phyloP scores from a whole-genome alignment of 2,888 invertebrate species.

The Athalia rosae region DNA sequence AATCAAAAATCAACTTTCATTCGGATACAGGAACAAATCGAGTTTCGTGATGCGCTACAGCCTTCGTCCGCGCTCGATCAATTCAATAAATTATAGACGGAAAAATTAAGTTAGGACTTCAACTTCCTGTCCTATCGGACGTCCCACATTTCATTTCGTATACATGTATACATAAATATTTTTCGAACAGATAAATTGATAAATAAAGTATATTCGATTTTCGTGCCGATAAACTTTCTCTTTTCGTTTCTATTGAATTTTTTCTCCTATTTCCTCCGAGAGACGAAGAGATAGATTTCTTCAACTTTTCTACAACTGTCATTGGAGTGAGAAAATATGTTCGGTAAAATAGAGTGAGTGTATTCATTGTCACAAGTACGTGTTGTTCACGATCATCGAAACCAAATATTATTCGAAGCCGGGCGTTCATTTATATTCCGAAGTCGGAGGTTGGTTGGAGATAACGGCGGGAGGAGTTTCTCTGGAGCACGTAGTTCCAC shows the following conservation, averaged over 20 bases:
- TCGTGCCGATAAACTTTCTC: no score
- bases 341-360: no score
- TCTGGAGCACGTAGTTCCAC: slow-evolving; percentile 51
- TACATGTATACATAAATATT: background rate
- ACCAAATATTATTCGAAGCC: background rate
- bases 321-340: no score
- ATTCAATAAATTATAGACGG: slow-evolving; percentile 16
- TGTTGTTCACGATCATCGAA: slow-evolving; percentile 27
- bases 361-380: background rate
- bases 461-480: slow-evolving; percentile 71
- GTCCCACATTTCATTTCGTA: background rate
- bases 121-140: slow-evolving; percentile 9
- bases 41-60: background rate
- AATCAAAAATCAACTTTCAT: slow-evolving; percentile 8
- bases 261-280: no score
- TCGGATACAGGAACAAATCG: slow-evolving; percentile 12
- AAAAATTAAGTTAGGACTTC: slow-evolving; percentile 19
- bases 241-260: no score
- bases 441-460: slow-evolving; percentile 61
- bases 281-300: no score
- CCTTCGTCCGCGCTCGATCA: background rate
- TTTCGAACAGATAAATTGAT: background rate
- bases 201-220: background rate
- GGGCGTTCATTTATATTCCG: slow-evolving; percentile 9
- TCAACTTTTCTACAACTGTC: no score